Evolutionary conservation across 2,888 invertebrate species (phyloP).

Genomic region (Troglohyphantes excavatus): DNA sequence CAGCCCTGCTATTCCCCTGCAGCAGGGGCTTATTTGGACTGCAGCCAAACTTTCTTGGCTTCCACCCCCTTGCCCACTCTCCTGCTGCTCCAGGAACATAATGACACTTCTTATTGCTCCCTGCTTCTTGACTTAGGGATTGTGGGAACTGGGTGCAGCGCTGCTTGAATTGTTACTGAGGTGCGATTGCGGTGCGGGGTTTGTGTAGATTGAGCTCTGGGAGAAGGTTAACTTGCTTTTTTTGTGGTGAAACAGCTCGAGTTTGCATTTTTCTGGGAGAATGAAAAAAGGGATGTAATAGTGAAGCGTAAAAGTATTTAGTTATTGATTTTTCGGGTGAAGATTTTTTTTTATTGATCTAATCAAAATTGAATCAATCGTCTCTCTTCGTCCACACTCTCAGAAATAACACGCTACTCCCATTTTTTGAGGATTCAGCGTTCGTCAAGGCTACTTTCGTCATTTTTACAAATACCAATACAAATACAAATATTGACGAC

Average conservation of each 20-base stretch:
- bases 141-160: not conserved
- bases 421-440: no score
- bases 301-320: no score
- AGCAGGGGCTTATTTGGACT: not conserved
- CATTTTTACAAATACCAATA: no score
- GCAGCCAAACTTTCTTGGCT: constrained; percentile 1
- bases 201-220: not conserved
- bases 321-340: no score
- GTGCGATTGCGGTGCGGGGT: not conserved
- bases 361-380: no score
- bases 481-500: no score
- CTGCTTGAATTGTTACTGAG: constrained; percentile 5
- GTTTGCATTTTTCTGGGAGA: no score
- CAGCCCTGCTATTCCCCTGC: not conserved
- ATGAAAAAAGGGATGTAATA: no score
- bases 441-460: no score
- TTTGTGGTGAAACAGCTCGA: not conserved
- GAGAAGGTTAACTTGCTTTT: not conserved
- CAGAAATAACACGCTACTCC: no score
- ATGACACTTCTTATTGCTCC: not conserved
- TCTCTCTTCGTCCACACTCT: no score
- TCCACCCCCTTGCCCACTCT: not conserved
- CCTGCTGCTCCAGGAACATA: not conserved
- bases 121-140: not conserved
- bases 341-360: no score